These are phyloP conservation scores for Enteromius viviparus DNA, from an alignment of 2,797 vertebrate species.

Conservation along the genomic window DNA sequence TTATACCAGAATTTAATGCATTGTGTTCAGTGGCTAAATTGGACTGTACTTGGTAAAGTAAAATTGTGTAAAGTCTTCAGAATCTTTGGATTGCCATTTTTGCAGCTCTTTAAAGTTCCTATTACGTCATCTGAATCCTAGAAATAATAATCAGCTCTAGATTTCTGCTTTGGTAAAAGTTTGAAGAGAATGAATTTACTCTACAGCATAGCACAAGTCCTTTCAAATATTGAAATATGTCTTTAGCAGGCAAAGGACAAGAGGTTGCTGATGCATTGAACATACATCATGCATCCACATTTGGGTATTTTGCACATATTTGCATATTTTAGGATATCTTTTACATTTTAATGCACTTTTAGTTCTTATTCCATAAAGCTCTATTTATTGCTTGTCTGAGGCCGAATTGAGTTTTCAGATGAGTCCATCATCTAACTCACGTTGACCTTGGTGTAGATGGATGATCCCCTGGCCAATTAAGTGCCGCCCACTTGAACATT, in stretches of 20 bases:
- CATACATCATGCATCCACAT: constrained; percentile 35
- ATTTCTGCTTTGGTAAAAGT: constrained; percentile 16
- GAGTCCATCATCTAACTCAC: constrained; percentile 21
- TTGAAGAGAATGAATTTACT: constrained; percentile 36
- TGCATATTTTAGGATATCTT: constrained; percentile 43
- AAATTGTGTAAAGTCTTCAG: not conserved
- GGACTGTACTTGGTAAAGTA: not conserved
- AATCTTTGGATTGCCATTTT: not conserved
- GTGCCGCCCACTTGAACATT: not conserved
- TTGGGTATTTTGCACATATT: constrained; percentile 40
- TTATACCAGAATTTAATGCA: not conserved
- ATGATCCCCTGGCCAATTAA: constrained; percentile 22
- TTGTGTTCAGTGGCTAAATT: not conserved
- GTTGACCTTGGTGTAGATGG: constrained; percentile 37
- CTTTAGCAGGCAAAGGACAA: constrained; percentile 49
- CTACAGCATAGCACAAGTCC: constrained; percentile 8
- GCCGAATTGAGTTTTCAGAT: constrained; percentile 33
- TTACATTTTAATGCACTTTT: constrained; percentile 51
- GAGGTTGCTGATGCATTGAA: constrained; percentile 29
- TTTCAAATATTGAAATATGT: constrained; percentile 33
- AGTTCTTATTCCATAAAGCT: constrained; percentile 16
- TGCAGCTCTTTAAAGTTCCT: not conserved
- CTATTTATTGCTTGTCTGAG: constrained; percentile 35
- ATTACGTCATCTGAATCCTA: not conserved
- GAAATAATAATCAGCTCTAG: not conserved